phyloP scores from a whole-genome alignment of 2,797 vertebrate species.

The Falco rusticolus region DNA sequence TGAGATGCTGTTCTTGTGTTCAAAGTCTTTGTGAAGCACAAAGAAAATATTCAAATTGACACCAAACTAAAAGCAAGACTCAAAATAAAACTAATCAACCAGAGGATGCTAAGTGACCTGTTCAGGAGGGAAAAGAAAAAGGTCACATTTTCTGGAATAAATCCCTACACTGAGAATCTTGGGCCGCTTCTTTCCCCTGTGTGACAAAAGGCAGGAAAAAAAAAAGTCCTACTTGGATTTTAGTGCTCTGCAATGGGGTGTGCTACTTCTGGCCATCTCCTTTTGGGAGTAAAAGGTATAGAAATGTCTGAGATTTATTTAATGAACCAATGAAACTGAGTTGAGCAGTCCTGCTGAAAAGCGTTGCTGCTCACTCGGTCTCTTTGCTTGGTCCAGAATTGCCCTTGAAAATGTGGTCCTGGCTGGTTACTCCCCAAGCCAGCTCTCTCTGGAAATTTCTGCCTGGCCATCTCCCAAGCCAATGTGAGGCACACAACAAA shows the following conservation, averaged over 20 bases:
- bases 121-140: background rate
- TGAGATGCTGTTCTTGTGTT: constrained; percentile 19
- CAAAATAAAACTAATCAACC: background rate
- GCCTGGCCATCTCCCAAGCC: background rate
- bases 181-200: background rate
- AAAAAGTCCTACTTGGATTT: background rate
- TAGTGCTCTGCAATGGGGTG: background rate
- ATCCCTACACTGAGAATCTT: background rate
- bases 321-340: background rate
- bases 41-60: constrained; percentile 9
- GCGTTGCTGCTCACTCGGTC: background rate
- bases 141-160: background rate
- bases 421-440: background rate
- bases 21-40: constrained; percentile 34
- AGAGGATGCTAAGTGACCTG: background rate
- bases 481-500: background rate
- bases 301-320: constrained; percentile 37
- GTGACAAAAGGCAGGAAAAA: background rate
- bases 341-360: background rate
- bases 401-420: background rate
- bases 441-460: background rate
- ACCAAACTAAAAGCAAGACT: background rate
- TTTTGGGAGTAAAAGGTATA: background rate
- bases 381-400: background rate
- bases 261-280: background rate